Conservation (phyloP, 2,888 invertebrate genomes). For the Synanthedon formicaeformis region DNA sequence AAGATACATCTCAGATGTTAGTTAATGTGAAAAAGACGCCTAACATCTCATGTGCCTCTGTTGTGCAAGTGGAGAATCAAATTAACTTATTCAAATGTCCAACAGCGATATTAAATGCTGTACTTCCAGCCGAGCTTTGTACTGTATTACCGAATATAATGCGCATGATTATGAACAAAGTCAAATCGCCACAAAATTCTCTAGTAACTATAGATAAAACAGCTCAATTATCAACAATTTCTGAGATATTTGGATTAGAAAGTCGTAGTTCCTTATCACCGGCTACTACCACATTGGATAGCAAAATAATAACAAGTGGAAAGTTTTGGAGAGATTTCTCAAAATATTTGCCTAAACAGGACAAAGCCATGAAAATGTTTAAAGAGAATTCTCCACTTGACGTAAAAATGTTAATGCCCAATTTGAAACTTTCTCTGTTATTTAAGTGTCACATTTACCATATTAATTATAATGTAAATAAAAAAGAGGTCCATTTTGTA, state of each 20-base stretch:
- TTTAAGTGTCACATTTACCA: no score
- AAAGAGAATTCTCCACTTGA: no score
- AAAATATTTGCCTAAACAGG: no score
- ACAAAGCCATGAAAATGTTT: no score
- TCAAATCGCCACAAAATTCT: slow-evolving; percentile 7
- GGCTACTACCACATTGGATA: no score
- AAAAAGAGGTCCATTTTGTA: no score
- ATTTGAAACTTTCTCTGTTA: no score
- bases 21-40: slow-evolving; percentile 11
- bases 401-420: no score
- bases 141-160: slow-evolving; percentile 46
- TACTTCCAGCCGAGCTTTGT: slow-evolving; percentile 52
- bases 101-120: slow-evolving; percentile 38
- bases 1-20: slow-evolving; percentile 9
- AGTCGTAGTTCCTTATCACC: background rate
- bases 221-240: slow-evolving; percentile 22
- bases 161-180: slow-evolving; percentile 20
- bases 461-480: no score
- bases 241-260: slow-evolving; percentile 17
- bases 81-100: slow-evolving; percentile 43
- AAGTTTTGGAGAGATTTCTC: no score
- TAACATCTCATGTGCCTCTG: slow-evolving; percentile 24
- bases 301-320: no score
- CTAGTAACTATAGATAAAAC: slow-evolving; percentile 12
- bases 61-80: slow-evolving; percentile 22